A percentile compares a stretch with the other conserved stretches of the same genome.
Conservation (phyloP, 2,888 invertebrate genomes). For the Thereva unica region DNA sequence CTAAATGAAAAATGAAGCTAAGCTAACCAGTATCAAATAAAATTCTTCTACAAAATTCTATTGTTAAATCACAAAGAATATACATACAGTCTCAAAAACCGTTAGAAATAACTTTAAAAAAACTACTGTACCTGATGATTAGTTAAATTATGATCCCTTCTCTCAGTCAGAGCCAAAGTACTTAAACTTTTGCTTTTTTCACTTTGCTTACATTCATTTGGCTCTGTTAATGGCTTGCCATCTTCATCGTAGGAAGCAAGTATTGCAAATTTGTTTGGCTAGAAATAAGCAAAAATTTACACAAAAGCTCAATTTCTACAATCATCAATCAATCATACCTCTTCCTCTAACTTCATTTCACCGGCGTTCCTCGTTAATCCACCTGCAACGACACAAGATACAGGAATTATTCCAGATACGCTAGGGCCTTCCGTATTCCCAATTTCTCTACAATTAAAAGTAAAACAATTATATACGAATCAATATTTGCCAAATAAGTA, state of each 20-base stretch:
- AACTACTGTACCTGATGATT: too few species aligned
- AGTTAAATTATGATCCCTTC: too few species aligned
- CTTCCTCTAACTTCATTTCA: constrained; percentile 39
- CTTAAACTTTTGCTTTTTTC: background rate
- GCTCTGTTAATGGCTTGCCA: constrained; percentile 35
- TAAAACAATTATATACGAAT: too few species aligned
- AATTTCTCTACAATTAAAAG: too few species aligned
- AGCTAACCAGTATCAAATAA: too few species aligned
- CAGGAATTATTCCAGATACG: constrained; percentile 39
- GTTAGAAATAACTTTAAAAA: too few species aligned
- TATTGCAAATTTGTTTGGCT: constrained; percentile 42
- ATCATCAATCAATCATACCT: constrained; percentile 26
- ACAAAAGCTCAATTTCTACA: background rate
- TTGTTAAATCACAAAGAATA: too few species aligned
- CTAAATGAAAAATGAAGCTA: too few species aligned
- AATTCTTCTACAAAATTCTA: too few species aligned
- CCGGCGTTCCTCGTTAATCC: constrained; percentile 37
- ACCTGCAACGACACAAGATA: constrained; percentile 40
- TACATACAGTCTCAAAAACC: too few species aligned
- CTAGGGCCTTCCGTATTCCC: constrained; percentile 23
- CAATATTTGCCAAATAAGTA: background rate
- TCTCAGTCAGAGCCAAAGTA: too few species aligned
- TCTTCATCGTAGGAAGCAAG: constrained; percentile 37
- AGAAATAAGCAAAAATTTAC: background rate
- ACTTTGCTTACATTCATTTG: constrained; percentile 28